Evolutionary conservation across 35 echinoderm and acorn worm genomes (phyloP).

Genomic region (Stichopus chloronotus): DNA sequence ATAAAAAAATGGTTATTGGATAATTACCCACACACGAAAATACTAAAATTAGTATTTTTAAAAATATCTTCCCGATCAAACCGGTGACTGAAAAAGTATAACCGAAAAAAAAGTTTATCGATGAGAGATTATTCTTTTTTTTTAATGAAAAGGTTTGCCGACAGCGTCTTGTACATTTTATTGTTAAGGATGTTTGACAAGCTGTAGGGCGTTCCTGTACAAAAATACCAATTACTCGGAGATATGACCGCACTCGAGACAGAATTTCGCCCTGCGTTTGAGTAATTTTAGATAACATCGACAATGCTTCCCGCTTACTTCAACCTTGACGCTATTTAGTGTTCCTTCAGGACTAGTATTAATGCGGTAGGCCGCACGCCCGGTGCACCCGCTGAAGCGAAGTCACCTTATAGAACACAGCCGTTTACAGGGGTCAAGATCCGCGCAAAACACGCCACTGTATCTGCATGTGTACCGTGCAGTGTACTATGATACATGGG

Average conservation of each 20-base stretch:
- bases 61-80: too few relatives aligned
- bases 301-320: background rate
- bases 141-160: too few relatives aligned
- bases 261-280: background rate
- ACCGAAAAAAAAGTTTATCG: background rate
- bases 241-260: background rate
- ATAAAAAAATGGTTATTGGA: too few relatives aligned
- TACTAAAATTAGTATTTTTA: too few relatives aligned
- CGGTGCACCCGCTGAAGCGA: background rate
- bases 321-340: slow-evolving; percentile 17
- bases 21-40: too few relatives aligned
- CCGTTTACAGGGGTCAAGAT: background rate
- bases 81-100: too few relatives aligned
- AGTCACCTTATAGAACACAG: background rate
- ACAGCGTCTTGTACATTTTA: background rate
- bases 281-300: slow-evolving; percentile 16
- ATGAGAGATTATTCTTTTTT: background rate
- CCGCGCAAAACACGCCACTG: background rate
- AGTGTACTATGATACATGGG: background rate
- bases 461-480: background rate
- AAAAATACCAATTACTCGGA: background rate
- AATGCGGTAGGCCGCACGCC: slow-evolving; percentile 29
- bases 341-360: background rate
- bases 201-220: background rate
- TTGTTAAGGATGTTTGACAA: background rate